Evolutionary conservation across 2,797 vertebrate species (phyloP), one percentile per base, ranked within the genome.

Genomic region (Erethizon dorsatum): DNA sequence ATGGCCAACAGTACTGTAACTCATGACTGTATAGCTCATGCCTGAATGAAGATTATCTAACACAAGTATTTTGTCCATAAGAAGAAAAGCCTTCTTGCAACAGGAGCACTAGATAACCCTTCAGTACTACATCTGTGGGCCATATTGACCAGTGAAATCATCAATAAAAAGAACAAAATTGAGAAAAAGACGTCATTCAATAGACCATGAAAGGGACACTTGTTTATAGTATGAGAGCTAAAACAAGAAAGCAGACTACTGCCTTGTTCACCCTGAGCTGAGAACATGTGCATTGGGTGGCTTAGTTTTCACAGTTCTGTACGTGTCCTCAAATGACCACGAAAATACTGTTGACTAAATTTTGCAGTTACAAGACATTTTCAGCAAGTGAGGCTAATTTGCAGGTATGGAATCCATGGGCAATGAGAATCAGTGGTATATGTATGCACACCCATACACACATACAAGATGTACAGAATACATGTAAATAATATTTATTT

Each of bases 111-210:
- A 88, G 45, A 41, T 50, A 83, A 82, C 20, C 69, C 4, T 67
- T 91, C 33, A 88, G 20, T 6, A 73, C 22, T 84, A 67, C 6
- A 24, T 77, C 26, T 96, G 37, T 63, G 11, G 47, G 33, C 18
- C 69, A 92, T 73, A 90, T 18, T 92, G 73, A 94, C 56, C 22
- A 78, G 45, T 71, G 82, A 94, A 86, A 92, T 61, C 65, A 91
- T 13, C 77, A 88, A 71, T 17, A 88, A 90, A 97, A 85, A n/a
- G 24, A 26, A 85, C 45, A 82, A 85, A 96, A 52, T 17, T 10
- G 15, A 78, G 57, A 71, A 95, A 86, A 83, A 56, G 4, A 52
- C 59, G 10, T 3, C 24, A 83, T n/a, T 82, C 57, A 89, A 59
- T 1, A 85, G 73, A 85, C 67, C 33, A 80, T 54, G 10, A 84